These are phyloP conservation scores for Enteromius thamalakanensis DNA, from an alignment of 2,797 vertebrate genomes.

Conservation along the genomic window DNA sequence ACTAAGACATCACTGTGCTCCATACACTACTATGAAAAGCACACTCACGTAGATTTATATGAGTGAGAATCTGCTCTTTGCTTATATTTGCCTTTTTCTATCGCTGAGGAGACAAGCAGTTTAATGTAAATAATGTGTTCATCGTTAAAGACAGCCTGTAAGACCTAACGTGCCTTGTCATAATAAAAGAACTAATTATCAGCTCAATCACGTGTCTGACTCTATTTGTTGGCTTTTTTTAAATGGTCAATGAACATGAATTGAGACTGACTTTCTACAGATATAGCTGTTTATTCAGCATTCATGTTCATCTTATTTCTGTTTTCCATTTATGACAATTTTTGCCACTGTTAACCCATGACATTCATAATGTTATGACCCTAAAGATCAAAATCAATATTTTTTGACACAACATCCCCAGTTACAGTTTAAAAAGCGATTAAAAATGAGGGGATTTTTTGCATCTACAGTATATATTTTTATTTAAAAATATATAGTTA, in stretches of 20 bases:
- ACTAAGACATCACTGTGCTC: slow-evolving; percentile 25
- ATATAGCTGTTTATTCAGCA: neutral
- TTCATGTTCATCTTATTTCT: neutral
- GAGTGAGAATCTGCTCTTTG: slow-evolving; percentile 39
- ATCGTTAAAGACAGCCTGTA: slow-evolving; percentile 50
- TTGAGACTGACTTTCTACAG: neutral
- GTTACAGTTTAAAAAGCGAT: neutral
- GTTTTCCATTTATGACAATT: neutral
- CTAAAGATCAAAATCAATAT: neutral
- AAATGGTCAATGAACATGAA: neutral
- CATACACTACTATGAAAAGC: slow-evolving; percentile 45
- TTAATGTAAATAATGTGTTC: slow-evolving; percentile 66
- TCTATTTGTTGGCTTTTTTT: neutral
- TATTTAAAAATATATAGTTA: neutral
- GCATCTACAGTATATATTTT: neutral
- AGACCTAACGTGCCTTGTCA: slow-evolving; percentile 73
- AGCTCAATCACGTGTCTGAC: neutral
- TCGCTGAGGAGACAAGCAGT: slow-evolving; percentile 47
- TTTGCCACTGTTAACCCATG: neutral
- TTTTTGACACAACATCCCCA: neutral
- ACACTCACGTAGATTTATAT: slow-evolving; percentile 37
- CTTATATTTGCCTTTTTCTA: slow-evolving; percentile 20
- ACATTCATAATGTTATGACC: neutral
- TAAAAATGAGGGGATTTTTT: neutral
- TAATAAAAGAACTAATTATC: slow-evolving; percentile 56